Base-by-base conservation (phyloP, 2,113 vertebrate species). In the Scomber japonicus region DNA sequence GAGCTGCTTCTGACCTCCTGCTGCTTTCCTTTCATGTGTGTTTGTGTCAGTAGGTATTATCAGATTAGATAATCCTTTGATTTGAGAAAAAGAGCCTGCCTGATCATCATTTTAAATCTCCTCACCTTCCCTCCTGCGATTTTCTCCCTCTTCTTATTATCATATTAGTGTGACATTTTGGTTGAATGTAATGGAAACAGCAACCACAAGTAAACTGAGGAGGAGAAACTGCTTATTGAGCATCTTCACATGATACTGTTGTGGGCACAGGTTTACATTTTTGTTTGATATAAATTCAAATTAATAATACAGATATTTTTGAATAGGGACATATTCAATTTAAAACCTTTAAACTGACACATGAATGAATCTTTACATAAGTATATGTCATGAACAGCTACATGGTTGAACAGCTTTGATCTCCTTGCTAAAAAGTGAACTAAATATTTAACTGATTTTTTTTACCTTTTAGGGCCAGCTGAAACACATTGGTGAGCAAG, bases 11-110 rank as follows among this genome's bases (percentile, higher is more conserved):
- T 88, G 80, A 78, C 78, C 75, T 69, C 63, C 62, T 19, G 17
- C 4, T 66, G 46, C 46, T 74, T 80, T 78, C 61, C 65, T 51
- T 84, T 78, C 63, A 63, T 74, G 56, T 70, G 51, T 82, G 69
- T 84, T 80, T 70, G 31, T 84, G 77, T 88, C 82, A 73, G 12
- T 56, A 59, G 60, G 82, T 80, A 90, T 91, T 81, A 88, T 91
- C 86, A 83, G 82, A 88, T 83, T 75, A 89, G 83, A 90, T 85
- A 80, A 81, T 78, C 88, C 85, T 88, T 78, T 82, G 84, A 89
- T 90, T 90, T 80, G 44, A 76, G 45, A 78, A 85, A 83, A 16
- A 67, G 55, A 62, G 51, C 54, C 79, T 83, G 88, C 75, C 21
- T 68, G 60, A 91, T 91, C 88, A 86, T 86, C 91, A 80, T 80